phyloP scores from a whole-genome alignment of 2,888 invertebrate species.

The Rhamphomyia laevipes region DNA sequence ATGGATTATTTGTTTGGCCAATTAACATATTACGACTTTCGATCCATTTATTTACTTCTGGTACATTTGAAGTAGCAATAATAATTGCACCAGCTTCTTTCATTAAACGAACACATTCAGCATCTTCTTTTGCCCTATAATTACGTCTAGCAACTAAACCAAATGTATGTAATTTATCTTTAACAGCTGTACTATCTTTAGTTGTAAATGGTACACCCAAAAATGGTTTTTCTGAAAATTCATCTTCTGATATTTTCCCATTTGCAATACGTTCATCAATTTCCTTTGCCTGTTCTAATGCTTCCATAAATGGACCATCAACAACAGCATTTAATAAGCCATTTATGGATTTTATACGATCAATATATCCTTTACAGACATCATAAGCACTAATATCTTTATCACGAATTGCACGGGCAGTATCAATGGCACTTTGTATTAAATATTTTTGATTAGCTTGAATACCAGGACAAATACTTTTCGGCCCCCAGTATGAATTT shows the following conservation, averaged over 20 bases:
- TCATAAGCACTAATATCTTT: conserved; percentile 53
- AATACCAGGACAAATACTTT: conserved; percentile 23
- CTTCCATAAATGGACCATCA: conserved; percentile 65
- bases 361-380: conserved; percentile 60
- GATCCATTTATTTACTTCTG: conserved; percentile 84
- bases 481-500: conserved; percentile 29
- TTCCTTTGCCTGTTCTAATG: conserved; percentile 61
- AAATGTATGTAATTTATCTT: conserved; percentile 59
- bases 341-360: conserved; percentile 61
- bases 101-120: conserved; percentile 60
- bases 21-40: conserved; percentile 81
- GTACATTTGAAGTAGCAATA: conserved; percentile 82
- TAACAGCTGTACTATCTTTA: conserved; percentile 75
- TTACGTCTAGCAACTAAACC: conserved; percentile 52
- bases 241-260: conserved; percentile 46
- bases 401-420: conserved; percentile 55
- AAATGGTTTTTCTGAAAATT: conserved; percentile 62
- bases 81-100: conserved; percentile 75
- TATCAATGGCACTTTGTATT: conserved; percentile 50
- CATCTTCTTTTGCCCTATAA: conserved; percentile 56
- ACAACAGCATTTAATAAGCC: conserved; percentile 69
- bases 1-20: conserved; percentile 86
- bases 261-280: conserved; percentile 56
- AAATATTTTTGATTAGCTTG: conserved; percentile 28
- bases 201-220: conserved; percentile 85